A percentile compares a stretch with the other conserved stretches of the same genome.
These are phyloP conservation scores for Micropoecilia bifurca DNA, from an alignment of 2,797 vertebrate genomes.

Conservation along the genomic window DNA sequence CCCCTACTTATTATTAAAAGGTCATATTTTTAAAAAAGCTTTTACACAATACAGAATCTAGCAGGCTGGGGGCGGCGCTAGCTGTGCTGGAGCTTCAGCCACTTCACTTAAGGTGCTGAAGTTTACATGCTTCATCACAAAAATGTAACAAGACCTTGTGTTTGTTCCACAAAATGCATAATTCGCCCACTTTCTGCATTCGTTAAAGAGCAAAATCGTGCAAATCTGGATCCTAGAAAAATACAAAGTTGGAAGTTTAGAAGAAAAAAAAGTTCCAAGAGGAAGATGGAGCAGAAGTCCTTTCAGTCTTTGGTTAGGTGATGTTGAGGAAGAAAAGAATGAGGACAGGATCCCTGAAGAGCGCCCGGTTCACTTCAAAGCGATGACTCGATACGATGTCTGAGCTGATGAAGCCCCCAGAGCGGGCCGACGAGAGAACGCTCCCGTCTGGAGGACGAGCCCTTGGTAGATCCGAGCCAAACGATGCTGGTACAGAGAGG, in stretches of 20 bases:
- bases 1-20: background rate
- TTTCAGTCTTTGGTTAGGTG: slow-evolving; percentile 71
- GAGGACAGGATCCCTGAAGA: slow-evolving; percentile 71
- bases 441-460: slow-evolving; percentile 36
- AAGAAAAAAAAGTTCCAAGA: slow-evolving; percentile 23
- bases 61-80: slow-evolving; percentile 6
- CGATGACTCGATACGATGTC: slow-evolving; percentile 34
- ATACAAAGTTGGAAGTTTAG: slow-evolving; percentile 19
- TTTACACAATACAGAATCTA: background rate
- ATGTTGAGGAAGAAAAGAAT: slow-evolving; percentile 28
- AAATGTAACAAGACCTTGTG: slow-evolving; percentile 39
- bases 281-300: slow-evolving; percentile 22
- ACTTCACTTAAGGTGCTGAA: slow-evolving; percentile 55
- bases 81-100: background rate
- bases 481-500: slow-evolving; percentile 50
- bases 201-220: slow-evolving; percentile 27
- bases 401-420: slow-evolving; percentile 13
- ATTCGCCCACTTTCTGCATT: slow-evolving; percentile 24
- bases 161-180: slow-evolving; percentile 42
- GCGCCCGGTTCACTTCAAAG: slow-evolving; percentile 44
- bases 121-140: slow-evolving; percentile 15
- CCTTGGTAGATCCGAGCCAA: slow-evolving; percentile 47
- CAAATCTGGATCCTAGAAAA: slow-evolving; percentile 39
- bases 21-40: background rate
- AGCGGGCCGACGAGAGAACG: slow-evolving; percentile 1